Percentiles rank a stretch among this genome's conserved stretches.
Evolutionary conservation across 37 sponge, comb jelly and placozoan genomes (phyloP).

Genomic region (Ianthella basta): DNA sequence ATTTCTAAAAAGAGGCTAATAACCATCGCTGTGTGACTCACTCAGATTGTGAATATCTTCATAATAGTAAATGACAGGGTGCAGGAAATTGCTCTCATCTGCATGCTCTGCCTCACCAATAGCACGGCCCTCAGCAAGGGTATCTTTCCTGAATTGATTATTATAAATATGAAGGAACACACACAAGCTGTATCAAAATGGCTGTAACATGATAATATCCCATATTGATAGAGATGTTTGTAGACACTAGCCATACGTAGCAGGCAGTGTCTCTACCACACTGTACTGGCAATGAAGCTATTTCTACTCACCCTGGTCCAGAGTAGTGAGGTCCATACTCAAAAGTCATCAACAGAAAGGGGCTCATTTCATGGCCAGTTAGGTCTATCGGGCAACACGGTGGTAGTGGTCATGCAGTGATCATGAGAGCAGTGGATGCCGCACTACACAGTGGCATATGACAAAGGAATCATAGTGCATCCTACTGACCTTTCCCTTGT

Average conservation of each 20-base stretch:
- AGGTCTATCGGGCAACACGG: constrained; percentile 31
- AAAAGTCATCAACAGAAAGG: constrained; percentile 72
- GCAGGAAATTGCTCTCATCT: constrained; percentile 94
- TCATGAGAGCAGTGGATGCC: background rate
- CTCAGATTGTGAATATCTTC: constrained; percentile 15
- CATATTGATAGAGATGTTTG: constrained; percentile 6
- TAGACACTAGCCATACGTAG: constrained; percentile 21
- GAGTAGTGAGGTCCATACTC: constrained; percentile 76
- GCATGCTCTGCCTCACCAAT: constrained; percentile 67
- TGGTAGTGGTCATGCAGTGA: background rate
- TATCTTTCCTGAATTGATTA: constrained; percentile 66
- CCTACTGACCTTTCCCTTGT: constrained; percentile 46
- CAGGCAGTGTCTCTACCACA: background rate
- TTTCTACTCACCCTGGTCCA: constrained; percentile 9
- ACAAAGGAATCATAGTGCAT: background rate
- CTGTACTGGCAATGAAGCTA: background rate
- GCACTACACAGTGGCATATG: background rate
- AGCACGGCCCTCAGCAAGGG: constrained; percentile 74
- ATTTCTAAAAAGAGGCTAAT: no score
- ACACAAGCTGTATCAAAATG: background rate
- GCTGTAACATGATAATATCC: background rate
- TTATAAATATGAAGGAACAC: background rate
- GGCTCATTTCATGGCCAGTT: constrained; percentile 66
- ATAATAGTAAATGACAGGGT: constrained; percentile 95
- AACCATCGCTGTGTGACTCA: no score